phyloP scores from a whole-genome alignment of 2,113 vertebrate species.

The Cinclus mexicanus region DNA sequence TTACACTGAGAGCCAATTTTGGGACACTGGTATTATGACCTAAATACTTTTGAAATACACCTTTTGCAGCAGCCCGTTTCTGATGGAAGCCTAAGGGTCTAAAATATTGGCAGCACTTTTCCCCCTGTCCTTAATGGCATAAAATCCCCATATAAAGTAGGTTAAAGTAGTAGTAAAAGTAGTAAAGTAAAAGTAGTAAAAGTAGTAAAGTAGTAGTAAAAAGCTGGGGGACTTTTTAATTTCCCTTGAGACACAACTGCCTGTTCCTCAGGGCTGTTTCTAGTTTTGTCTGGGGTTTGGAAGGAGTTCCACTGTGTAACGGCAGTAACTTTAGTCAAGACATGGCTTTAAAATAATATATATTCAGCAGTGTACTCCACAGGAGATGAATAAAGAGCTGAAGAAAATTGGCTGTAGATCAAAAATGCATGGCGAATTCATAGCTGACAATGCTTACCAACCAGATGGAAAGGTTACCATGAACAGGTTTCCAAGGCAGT shows the following conservation, averaged over 20 bases:
- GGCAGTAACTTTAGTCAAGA: not conserved
- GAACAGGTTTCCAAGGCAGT: not conserved
- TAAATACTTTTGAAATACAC: constrained; percentile 10
- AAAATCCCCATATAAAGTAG: not conserved
- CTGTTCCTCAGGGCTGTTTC: not conserved
- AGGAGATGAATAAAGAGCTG: not conserved
- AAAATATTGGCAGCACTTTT: not conserved
- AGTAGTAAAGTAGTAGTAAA: not conserved
- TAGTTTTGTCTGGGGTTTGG: not conserved
- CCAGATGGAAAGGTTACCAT: not conserved
- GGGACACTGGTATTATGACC: constrained; percentile 7
- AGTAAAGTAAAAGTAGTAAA: too few species aligned
- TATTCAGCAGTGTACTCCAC: not conserved
- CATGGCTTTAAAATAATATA: not conserved
- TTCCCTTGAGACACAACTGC: not conserved
- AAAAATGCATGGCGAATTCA: not conserved
- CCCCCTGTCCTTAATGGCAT: not conserved
- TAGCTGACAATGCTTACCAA: not conserved
- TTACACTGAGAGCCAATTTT: not conserved
- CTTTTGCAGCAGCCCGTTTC: constrained; percentile 17
- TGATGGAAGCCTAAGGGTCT: constrained; percentile 1
- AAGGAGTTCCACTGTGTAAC: not conserved
- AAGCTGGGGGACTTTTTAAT: not conserved
- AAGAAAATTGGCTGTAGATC: not conserved
- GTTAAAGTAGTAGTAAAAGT: not conserved